A percentile compares a stretch with the other conserved stretches of the same genome.
phyloP scores from a whole-genome alignment of 2,797 vertebrate species.

The Argyrosomus regius region DNA sequence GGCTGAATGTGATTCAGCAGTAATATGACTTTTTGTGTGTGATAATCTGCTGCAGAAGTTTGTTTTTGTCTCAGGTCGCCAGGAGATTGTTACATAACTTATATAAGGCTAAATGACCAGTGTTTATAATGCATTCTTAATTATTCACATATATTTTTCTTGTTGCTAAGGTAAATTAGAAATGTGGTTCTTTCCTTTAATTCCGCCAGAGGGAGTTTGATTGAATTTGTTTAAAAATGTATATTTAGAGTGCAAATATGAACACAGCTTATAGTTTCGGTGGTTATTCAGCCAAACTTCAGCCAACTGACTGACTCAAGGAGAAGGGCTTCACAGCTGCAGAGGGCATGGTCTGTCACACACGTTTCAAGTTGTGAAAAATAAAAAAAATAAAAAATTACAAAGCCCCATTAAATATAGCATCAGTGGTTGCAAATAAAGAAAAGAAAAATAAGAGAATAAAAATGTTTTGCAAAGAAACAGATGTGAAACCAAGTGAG shows the following conservation, averaged over 20 bases:
- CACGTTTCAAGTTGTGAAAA: not conserved
- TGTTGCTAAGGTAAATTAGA: no score
- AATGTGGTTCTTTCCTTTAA: not conserved
- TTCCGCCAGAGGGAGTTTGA: not conserved
- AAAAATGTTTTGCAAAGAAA: not conserved
- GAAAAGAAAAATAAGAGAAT: not conserved
- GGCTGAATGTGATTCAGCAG: no score
- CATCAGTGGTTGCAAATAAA: not conserved
- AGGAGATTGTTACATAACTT: no score
- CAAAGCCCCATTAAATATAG: not conserved
- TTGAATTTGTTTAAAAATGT: not conserved
- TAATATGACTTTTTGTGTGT: no score
- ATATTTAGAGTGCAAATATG: constrained; percentile 1
- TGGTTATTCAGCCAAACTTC: not conserved
- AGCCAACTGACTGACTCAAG: constrained; percentile 8
- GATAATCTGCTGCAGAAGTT: no score
- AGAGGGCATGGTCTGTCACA: not conserved
- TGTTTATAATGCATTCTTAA: no score
- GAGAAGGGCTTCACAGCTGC: not conserved
- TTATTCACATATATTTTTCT: no score
- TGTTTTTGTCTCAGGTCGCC: no score
- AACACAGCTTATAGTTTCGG: not conserved
- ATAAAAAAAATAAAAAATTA: not conserved
- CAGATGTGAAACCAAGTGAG: not conserved
- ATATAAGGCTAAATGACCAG: no score